Base-by-base conservation (phyloP, 1,140 invertebrate species). In the Drosophila nannoptera region DNA sequence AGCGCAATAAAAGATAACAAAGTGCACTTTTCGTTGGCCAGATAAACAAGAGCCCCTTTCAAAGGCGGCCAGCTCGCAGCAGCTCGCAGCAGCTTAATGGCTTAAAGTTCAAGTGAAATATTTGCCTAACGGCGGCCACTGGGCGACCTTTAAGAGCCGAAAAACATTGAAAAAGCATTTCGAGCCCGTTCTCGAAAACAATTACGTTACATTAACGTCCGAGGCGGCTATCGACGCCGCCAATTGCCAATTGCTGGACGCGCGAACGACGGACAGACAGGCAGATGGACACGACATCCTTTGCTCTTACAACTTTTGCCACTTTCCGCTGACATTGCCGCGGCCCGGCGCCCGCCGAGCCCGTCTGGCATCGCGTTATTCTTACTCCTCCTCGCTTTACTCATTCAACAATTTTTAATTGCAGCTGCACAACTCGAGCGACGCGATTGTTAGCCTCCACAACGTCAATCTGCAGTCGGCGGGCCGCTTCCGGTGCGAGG, bases 401-500 rank as follows among this genome's bases (percentile, higher is more conserved):
- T 76, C 68, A 76, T 76, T 83, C 77, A 83, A 69, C 78, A 66
- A 82, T 66, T 64, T 73, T 73, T 81, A 74, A 76, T 87, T 87
- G 91, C 92, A 96, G 94, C 90, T 94, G 73, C 93, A 94, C 75
- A 94, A 93, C 87, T 94, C 94, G 5, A 94, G 94, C 69, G 93
- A 94, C 45, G 92, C 91, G 50, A 92, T 93, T 84, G 94, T 97
- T 50, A 93, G 93, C 36, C 90, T 97, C 63, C 91, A 91, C 67
- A 93, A 94, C 40, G 93, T 97, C 63, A 93, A 94, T 72, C 90
- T 96, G 71, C 92, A 94, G 84, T 94, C 94, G 53, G 93, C 93
- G 32, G 96, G 96, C 36, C 90, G 92, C 22, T 97, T 96, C 91
- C 92, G 94, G 67, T 97, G 96, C 84, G 95, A 96, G 88, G 94